phyloP scores from a whole-genome alignment of 2,888 invertebrate species.

The Netelia fuscicornis region DNA sequence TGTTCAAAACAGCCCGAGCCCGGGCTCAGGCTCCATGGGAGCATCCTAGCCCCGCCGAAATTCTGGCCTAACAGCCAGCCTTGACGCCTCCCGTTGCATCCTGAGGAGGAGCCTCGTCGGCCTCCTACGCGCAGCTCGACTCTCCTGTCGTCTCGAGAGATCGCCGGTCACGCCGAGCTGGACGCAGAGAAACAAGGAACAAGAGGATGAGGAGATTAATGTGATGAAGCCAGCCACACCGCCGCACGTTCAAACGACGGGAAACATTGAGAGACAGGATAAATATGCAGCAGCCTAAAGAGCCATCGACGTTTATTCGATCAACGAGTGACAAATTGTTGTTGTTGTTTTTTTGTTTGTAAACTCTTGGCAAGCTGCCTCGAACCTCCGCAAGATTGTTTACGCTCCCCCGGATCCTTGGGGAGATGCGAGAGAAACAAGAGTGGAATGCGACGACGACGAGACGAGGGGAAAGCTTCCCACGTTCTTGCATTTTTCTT shows the following conservation, averaged over 20 bases:
- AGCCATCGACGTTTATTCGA: background rate
- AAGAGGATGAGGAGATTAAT: background rate
- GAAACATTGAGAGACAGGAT: constrained; percentile 21
- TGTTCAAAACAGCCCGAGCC: constrained; percentile 80
- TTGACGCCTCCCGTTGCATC: constrained; percentile 81
- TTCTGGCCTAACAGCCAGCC: constrained; percentile 81
- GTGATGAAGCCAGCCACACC: constrained; percentile 5
- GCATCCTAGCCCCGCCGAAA: constrained; percentile 83
- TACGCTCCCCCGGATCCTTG: too few species aligned
- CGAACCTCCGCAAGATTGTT: too few species aligned
- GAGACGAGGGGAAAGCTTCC: background rate
- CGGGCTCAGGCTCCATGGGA: constrained; percentile 80
- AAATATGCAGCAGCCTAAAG: constrained; percentile 15
- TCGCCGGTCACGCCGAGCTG: constrained; percentile 65
- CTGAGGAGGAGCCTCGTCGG: constrained; percentile 80
- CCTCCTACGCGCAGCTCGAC: constrained; percentile 79
- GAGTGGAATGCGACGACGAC: too few species aligned
- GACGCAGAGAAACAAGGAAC: constrained; percentile 7
- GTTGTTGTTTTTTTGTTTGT: too few species aligned
- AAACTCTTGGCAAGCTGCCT: too few species aligned
- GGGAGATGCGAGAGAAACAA: too few species aligned
- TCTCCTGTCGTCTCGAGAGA: constrained; percentile 71
- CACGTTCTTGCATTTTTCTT: background rate
- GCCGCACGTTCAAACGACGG: constrained; percentile 11
- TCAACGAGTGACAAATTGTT: constrained; percentile 3